These are phyloP conservation scores for Lipophrys pholis DNA, from an alignment of 2,113 vertebrate genomes.

Conservation along the genomic window DNA sequence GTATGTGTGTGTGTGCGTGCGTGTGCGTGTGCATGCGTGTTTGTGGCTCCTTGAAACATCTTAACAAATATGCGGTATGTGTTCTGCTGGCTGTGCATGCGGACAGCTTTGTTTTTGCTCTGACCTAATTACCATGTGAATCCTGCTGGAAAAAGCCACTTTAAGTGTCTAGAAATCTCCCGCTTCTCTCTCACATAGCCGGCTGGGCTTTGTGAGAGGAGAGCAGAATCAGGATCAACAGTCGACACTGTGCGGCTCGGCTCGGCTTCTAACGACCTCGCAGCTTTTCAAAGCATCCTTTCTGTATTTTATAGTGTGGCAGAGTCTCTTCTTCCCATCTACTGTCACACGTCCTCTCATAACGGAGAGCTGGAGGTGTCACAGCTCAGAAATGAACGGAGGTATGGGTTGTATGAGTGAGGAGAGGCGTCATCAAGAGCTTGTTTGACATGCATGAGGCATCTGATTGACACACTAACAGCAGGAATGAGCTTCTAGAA, in stretches of 20 bases:
- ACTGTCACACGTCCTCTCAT: background rate
- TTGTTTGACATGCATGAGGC: conserved; percentile 29
- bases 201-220: conserved; percentile 1
- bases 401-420: conserved; percentile 5
- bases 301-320: conserved; percentile 8
- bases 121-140: conserved; percentile 76
- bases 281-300: conserved; percentile 19
- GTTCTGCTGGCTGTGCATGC: conserved; percentile 39
- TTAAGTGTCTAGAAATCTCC: conserved; percentile 56
- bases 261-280: conserved; percentile 22
- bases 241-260: conserved; percentile 20
- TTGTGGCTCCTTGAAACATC: conserved; percentile 28
- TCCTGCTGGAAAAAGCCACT: conserved; percentile 61
- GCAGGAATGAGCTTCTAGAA: background rate
- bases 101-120: conserved; percentile 59
- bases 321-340: conserved; percentile 11
- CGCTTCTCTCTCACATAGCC: conserved; percentile 47
- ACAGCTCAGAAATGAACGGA: conserved; percentile 10
- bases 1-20: too few species aligned
- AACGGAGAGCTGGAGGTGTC: background rate
- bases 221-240: conserved; percentile 36
- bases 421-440: conserved; percentile 27
- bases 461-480: conserved; percentile 22
- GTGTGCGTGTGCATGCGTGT: too few species aligned
- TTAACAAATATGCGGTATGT: conserved; percentile 16